Conservation (phyloP, 2,797 vertebrate genomes). For the Serranus cabrilla region DNA sequence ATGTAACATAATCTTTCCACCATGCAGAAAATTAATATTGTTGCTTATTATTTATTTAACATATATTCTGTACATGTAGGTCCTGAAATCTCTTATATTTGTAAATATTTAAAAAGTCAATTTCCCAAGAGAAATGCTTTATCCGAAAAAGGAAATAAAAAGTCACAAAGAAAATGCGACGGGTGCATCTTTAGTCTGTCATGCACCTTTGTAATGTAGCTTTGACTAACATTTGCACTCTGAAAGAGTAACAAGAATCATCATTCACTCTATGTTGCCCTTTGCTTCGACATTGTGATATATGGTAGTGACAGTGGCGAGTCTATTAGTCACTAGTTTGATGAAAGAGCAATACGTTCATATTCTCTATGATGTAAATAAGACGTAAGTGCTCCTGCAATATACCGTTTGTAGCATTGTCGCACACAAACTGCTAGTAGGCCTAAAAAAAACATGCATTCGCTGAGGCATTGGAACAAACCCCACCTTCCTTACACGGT, state of each 20-base stretch:
- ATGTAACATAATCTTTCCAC: conserved; percentile 74
- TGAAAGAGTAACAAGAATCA: conserved; percentile 43
- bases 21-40: conserved; percentile 61
- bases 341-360: conserved; percentile 52
- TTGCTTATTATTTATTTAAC: conserved; percentile 76
- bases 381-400: conserved; percentile 58
- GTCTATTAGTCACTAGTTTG: conserved; percentile 41
- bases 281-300: conserved; percentile 61
- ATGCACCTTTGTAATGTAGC: conserved; percentile 66
- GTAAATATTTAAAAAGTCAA: conserved; percentile 79
- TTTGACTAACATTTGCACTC: conserved; percentile 74
- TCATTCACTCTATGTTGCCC: conserved; percentile 40
- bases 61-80: conserved; percentile 68
- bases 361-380: conserved; percentile 75
- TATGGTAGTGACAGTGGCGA: conserved; percentile 35
- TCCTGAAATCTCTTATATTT: conserved; percentile 60
- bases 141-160: conserved; percentile 44
- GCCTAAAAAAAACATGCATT: conserved; percentile 53
- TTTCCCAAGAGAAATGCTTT: conserved; percentile 58
- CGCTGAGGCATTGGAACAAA: conserved; percentile 43
- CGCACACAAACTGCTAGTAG: conserved; percentile 51
- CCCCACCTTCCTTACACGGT: neutral
- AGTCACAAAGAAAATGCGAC: conserved; percentile 50
- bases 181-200: conserved; percentile 54
- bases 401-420: conserved; percentile 71